Base-by-base conservation (phyloP, 2,113 vertebrate species). In the Gallinago jamesoni region DNA sequence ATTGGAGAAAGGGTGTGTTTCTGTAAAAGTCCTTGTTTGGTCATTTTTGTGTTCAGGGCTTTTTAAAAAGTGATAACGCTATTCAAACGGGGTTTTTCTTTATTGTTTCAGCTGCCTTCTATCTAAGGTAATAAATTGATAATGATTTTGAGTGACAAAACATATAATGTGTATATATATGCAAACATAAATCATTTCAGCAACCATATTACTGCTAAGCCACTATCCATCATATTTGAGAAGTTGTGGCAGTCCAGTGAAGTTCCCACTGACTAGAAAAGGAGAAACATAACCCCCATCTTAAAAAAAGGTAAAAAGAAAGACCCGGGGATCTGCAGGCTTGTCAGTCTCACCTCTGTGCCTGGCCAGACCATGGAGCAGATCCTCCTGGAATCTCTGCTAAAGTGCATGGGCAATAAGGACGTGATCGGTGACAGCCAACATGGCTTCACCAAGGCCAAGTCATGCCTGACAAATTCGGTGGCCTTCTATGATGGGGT, bases 121-220 rank as follows among this genome's bases (percentile, higher is more conserved):
- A 13, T 37, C 48, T 73, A 76, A 86, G 28, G 35, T 80, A 81
- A 80, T 89, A 93, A 73, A 81, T 91, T 63, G 83, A 87, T 90
- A 47, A 79, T 33, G 48, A 84, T 93, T 96, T 94, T 45, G 60
- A 73, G 41, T 41, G 14, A 16, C 13, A 73, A 93, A 82, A 77
- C 31, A 39, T 14, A 9, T 67, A 14, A 39, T 53, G 31, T 50
- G 28, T 53, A 73, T 13, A 35, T 21, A 45, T 86, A 60, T n/a
- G 84, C 52, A 95, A 83, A 74, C 47, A n/a, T 50, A 80, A 93
- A 93, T 97, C 4, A 94, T 93, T 97, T 95, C 66, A 84, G 53
- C 52, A 76, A 64, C 57, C 55, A 52, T 87, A 47, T 73, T 70
- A 93, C 3, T 35, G n/a, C 59, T 62, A 37, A 62, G n/a, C 59